These are phyloP conservation scores for Sycophila texana DNA, from an alignment of 2,888 invertebrate species.

Conservation along the genomic window DNA sequence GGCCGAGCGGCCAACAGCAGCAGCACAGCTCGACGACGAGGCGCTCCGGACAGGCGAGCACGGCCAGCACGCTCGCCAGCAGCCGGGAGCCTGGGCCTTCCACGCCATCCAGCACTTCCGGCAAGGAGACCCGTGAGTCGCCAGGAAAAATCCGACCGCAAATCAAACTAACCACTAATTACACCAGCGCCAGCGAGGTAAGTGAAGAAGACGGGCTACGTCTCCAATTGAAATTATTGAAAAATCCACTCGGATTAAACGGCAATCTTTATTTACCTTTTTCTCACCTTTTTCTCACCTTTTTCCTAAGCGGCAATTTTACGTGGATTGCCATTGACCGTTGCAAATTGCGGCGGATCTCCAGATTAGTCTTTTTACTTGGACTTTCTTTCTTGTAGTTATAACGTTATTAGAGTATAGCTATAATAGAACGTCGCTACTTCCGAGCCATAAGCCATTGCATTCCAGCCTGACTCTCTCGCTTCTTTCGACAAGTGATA, in stretches of 20 bases:
- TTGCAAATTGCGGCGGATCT: too few relatives aligned
- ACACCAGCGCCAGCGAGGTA: constrained; percentile 72
- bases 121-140: constrained; percentile 73
- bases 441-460: not conserved
- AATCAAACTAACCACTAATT: constrained; percentile 73
- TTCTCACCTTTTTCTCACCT: too few relatives aligned
- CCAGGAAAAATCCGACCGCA: constrained; percentile 73
- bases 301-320: too few relatives aligned
- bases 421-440: constrained; percentile 8
- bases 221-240: not conserved
- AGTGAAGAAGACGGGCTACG: constrained; percentile 59
- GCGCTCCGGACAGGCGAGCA: constrained; percentile 26
- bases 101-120: constrained; percentile 63
- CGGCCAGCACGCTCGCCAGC: constrained; percentile 38
- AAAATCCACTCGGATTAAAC: too few relatives aligned
- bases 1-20: too few relatives aligned
- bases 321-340: too few relatives aligned
- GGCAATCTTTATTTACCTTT: too few relatives aligned
- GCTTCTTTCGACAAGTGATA: constrained; percentile 9
- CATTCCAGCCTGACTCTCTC: constrained; percentile 7
- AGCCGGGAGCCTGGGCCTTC: constrained; percentile 56
- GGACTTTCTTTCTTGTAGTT: not conserved
- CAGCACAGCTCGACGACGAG: constrained; percentile 66
- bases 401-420: constrained; percentile 41
- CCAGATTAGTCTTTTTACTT: too few relatives aligned